Evolutionary conservation across 1,140 invertebrate species (phyloP).

Genomic region (Drosophila lini): DNA sequence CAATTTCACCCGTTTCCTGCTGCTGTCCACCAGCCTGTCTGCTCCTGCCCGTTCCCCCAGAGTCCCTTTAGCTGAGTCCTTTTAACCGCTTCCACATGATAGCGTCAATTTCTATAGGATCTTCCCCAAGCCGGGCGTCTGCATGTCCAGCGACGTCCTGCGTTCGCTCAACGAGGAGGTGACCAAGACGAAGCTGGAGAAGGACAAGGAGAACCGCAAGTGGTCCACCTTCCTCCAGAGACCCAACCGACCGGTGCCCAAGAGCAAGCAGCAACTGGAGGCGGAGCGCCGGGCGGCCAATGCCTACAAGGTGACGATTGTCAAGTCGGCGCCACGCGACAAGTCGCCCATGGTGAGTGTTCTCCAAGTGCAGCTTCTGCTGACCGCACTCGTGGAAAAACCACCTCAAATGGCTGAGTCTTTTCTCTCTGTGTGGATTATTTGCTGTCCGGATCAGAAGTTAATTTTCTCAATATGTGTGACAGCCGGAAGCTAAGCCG

Average conservation of each 20-base stretch:
- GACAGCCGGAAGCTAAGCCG: conserved; percentile 68
- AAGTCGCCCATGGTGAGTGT: conserved; percentile 71
- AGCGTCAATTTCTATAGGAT: conserved; percentile 89
- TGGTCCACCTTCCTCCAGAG: conserved; percentile 90
- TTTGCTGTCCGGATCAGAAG: conserved; percentile 35
- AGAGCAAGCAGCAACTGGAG: conserved; percentile 82
- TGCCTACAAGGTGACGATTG: conserved; percentile 86
- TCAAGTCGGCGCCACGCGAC: conserved; percentile 85
- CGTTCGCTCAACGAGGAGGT: conserved; percentile 87
- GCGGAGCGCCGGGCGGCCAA: conserved; percentile 73
- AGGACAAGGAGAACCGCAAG: conserved; percentile 86
- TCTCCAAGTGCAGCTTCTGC: conserved; percentile 32
- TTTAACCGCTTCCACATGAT: conserved; percentile 46
- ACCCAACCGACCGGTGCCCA: conserved; percentile 87
- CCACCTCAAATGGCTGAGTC: background rate
- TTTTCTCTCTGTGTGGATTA: background rate
- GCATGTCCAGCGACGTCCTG: conserved; percentile 89
- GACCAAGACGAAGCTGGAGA: conserved; percentile 84
- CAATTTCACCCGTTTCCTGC: conserved; percentile 50
- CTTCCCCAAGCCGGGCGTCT: conserved; percentile 87
- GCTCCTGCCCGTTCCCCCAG: background rate
- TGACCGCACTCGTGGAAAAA: background rate
- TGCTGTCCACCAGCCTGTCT: background rate
- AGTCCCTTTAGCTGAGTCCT: conserved; percentile 16
- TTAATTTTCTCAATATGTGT: conserved; percentile 53